These are phyloP conservation scores for Excalfactoria chinensis DNA, from an alignment of 2,113 vertebrate genomes.

Conservation along the genomic window DNA sequence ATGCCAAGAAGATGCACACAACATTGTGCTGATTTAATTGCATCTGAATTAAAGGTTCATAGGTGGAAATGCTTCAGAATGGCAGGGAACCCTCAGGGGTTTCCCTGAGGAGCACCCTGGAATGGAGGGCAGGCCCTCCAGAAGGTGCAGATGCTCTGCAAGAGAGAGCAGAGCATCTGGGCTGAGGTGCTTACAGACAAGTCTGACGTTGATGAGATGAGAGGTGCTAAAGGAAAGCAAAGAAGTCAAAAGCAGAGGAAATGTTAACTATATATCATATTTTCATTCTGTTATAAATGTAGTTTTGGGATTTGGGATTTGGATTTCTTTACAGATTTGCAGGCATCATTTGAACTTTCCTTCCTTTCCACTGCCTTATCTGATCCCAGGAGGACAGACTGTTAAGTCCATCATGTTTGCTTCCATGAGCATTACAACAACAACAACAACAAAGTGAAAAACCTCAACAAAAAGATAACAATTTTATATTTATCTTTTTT, in stretches of 20 bases:
- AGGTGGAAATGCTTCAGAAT: neutral
- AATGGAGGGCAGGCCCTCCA: neutral
- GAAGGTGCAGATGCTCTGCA: neutral
- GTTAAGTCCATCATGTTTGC: neutral
- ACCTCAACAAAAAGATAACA: neutral
- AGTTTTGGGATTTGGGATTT: neutral
- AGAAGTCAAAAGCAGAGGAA: slow-evolving; percentile 27
- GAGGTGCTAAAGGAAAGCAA: neutral
- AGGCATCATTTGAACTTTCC: slow-evolving; percentile 12
- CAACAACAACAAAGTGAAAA: neutral
- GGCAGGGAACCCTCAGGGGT: neutral
- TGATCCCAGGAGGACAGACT: neutral
- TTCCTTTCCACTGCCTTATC: neutral
- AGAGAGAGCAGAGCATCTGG: neutral
- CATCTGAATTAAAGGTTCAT: neutral
- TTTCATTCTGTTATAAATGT: slow-evolving; percentile 16
- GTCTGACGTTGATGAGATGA: slow-evolving; percentile 14
- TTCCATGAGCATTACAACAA: neutral
- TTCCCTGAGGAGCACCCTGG: neutral
- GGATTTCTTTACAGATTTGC: neutral
- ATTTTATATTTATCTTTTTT: neutral
- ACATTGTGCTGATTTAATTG: neutral
- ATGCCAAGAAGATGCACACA: neutral
- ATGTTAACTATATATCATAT: neutral
- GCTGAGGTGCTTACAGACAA: neutral